Evolutionary conservation across 2,113 vertebrate species (phyloP), one percentile per base, ranked within the genome.

Genomic region (Edolisoma coerulescens): DNA sequence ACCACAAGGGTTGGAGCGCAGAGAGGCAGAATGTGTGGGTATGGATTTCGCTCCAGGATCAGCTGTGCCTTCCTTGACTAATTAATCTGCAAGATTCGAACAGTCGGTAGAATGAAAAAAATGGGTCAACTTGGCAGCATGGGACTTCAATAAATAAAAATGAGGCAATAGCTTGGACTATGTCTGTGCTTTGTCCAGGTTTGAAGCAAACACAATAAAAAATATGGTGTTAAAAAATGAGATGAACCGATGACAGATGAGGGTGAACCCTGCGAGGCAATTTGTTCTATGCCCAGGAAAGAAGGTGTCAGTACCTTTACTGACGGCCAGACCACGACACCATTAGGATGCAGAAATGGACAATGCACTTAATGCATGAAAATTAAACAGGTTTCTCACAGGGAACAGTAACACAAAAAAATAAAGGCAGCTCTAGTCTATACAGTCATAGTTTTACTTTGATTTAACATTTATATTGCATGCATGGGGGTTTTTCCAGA

Each of bases 51-150:
- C 74, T 93, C 81, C 92, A 94, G 82, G 90, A 97, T 96, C 93
- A 96, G 96, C 94, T 96, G 90, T 90, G 85, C 76, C 69, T 94
- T 96, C 90, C 95, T 80, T 88, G 57, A 79, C 95, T 96, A 96
- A 95, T 96, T 96, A 95, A 94, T 94, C 90, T 94, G 76, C 2
- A 27, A 94, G 69, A 96, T 81, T 87, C 92, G 93, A 97, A 94
- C 92, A 96, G 93, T 90, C 90, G 2, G 90, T 71, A 88, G 79
- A 68, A 96, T 39, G 56, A 86, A 95, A 93, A 84, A 96, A 96
- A 97, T 92, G 88, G 92, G 95, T 96, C 96, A 96, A 65, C 73
- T 76, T 89, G 69, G 93, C 94, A 96, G 83, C 85, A 76, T 81
- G 90, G 83, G 93, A 93, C 73, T 93, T 83, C 54, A 91, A 91